Base-by-base conservation (phyloP, 2,888 invertebrate species). In the Cynaeus angustus region DNA sequence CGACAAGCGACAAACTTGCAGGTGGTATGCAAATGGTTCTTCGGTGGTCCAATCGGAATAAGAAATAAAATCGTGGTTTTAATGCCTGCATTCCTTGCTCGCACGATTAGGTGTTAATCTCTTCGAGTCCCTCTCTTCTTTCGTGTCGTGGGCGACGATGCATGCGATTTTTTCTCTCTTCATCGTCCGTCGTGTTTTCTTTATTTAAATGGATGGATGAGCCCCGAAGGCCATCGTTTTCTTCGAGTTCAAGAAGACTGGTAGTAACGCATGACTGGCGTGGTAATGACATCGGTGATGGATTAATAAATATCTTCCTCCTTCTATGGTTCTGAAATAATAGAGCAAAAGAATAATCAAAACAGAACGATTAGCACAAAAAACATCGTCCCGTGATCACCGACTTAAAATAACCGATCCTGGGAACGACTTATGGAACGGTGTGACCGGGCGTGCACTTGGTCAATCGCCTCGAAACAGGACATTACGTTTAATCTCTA, bases 401-500 rank as follows among this genome's bases (percentile, higher is more conserved):
- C n/a, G n/a, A n/a, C n/a, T n/a, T n/a, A n/a, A n/a, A n/a, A n/a
- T n/a, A n/a, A n/a, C n/a, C n/a, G 16, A 16, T 46, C 61, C 48
- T 61, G 61, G 61, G 61, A 61, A 61, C 45, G 13, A 13, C 13
- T 28, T 9, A 41, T 26, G 16, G 16, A 56, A 56, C 56, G 56
- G 41, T 26, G 14, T 26, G 56, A 56, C 37, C 38, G 28, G 10
- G 43, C n/a, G 37, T 46, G 37, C 38, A 14, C 33, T 46, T 64
- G 65, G 65, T 65, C 45, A 55, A 65, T 65, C 46, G 65, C 46
- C 66, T 66, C 46, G 48, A 38, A 66, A 66, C 66, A 66, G 56
- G 66, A 66, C 66, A 66, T 66, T 28, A 56, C 37, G 56, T 65
- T 46, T 33, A 55, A 38, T 56, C 46, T 56, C 46, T 46, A 48